A percentile compares a stretch with the other conserved stretches of the same genome.
phyloP scores from a whole-genome alignment of 2,888 invertebrate species.

The Cremastobaeus sp. region DNA sequence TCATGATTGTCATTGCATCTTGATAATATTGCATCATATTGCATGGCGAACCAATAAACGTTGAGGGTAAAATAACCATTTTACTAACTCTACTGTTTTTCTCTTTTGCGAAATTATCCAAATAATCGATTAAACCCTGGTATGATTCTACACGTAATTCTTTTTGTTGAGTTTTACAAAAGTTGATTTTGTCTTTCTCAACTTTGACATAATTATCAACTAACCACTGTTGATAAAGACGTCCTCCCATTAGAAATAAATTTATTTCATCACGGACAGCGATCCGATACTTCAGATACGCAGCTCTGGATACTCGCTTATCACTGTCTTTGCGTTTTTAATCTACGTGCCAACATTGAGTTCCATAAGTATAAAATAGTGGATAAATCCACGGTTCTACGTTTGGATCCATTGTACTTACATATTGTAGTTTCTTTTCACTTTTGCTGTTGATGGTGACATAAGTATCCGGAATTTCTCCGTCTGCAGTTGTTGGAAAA shows the following conservation, averaged over 20 bases:
- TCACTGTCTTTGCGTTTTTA: neutral
- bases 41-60: too few species aligned
- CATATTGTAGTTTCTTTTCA: slow-evolving; percentile 2
- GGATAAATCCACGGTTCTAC: neutral
- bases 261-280: too few species aligned
- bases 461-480: slow-evolving; percentile 8
- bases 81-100: neutral
- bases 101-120: neutral
- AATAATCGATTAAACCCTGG: too few species aligned
- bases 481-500: slow-evolving; percentile 4
- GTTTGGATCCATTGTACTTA: too few species aligned
- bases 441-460: slow-evolving; percentile 3
- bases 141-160: too few species aligned
- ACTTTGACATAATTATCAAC: too few species aligned
- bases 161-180: neutral
- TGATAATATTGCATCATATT: neutral
- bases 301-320: neutral
- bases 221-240: too few species aligned
- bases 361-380: neutral
- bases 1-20: too few species aligned
- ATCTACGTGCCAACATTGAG: slow-evolving; percentile 1
- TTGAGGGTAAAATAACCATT: too few species aligned
- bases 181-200: too few species aligned
- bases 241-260: too few species aligned
- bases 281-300: too few species aligned